phyloP scores from a whole-genome alignment of 2,113 vertebrate species.

The Gavia stellata region DNA sequence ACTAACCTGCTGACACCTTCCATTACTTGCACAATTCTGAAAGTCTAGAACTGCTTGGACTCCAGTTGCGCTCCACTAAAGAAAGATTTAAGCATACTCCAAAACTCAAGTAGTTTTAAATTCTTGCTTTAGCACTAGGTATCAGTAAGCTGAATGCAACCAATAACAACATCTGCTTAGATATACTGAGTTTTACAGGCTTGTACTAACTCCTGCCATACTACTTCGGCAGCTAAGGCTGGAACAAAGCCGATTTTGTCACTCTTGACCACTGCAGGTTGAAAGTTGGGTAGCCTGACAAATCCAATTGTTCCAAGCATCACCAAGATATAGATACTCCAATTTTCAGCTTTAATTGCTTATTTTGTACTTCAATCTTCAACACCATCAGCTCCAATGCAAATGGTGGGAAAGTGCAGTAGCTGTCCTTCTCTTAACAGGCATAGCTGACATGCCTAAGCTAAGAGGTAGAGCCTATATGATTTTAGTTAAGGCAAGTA shows the following conservation, averaged over 20 bases:
- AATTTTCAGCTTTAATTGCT: background rate
- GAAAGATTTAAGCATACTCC: background rate
- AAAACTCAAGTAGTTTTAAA: background rate
- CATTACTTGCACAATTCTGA: accelerated
- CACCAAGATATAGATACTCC: background rate
- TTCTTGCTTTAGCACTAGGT: background rate
- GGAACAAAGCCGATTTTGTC: background rate
- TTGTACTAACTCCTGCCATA: background rate
- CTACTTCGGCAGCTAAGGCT: background rate
- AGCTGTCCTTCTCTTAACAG: background rate
- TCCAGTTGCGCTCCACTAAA: background rate
- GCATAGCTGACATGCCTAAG: background rate
- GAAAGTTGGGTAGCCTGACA: background rate
- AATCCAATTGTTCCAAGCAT: background rate
- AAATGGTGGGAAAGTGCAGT: background rate
- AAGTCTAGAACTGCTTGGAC: background rate
- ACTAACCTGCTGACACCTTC: background rate
- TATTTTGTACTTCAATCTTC: background rate
- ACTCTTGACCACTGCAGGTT: background rate
- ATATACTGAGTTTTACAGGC: background rate
- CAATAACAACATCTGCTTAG: background rate
- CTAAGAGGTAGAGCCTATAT: background rate
- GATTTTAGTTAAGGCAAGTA: background rate
- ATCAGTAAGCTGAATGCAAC: background rate
- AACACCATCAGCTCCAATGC: background rate